A percentile compares a stretch with the other conserved stretches of the same genome.
phyloP scores from a whole-genome alignment of 2,113 vertebrate genomes.

The Calidris pugnax region DNA sequence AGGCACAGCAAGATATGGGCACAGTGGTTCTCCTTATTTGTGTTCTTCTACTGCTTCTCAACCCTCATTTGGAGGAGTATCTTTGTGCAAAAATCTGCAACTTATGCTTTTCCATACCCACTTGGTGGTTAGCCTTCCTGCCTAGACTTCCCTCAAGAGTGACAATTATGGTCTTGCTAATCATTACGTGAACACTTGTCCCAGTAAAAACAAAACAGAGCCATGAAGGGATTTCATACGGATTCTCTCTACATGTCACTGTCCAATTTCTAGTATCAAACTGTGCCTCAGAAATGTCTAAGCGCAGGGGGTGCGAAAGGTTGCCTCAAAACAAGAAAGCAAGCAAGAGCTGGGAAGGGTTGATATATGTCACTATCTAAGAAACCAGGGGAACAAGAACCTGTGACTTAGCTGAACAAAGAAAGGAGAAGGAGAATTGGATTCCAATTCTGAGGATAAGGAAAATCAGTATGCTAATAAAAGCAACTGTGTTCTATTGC shows the following conservation, averaged over 20 bases:
- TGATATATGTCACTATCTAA: background rate
- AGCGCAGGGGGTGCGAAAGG: background rate
- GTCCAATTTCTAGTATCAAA: background rate
- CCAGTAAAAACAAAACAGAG: background rate
- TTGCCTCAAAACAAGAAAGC: background rate
- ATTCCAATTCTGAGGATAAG: background rate
- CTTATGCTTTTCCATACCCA: background rate
- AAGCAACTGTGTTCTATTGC: background rate
- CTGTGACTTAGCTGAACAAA: background rate
- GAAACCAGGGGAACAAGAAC: background rate
- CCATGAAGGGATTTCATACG: background rate
- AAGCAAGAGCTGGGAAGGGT: background rate
- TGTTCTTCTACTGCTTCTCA: background rate
- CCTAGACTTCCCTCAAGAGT: background rate
- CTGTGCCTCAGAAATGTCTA: background rate
- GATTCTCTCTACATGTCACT: background rate
- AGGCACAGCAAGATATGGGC: background rate
- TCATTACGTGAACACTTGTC: background rate
- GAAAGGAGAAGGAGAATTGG: background rate
- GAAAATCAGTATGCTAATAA: background rate
- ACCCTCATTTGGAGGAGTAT: background rate
- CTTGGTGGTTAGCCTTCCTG: constrained; percentile 15
- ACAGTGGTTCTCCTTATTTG: background rate
- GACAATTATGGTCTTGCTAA: constrained; percentile 6
- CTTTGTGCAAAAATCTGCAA: constrained; percentile 11